Evolutionary conservation across 2,888 invertebrate species (phyloP).

Genomic region (Hydrotaea diabolus): DNA sequence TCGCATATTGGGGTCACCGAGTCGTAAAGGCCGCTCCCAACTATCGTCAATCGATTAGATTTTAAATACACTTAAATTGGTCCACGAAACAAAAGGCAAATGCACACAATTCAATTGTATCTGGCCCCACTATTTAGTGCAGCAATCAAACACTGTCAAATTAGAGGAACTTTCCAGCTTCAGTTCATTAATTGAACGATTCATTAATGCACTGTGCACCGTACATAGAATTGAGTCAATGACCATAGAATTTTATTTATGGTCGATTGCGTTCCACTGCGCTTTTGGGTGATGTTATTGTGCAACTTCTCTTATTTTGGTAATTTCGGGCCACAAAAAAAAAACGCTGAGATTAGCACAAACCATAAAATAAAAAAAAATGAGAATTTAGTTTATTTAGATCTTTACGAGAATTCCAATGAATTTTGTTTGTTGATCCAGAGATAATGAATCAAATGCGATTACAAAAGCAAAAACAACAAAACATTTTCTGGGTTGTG

Average conservation of each 20-base stretch:
- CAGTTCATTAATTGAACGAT: background rate
- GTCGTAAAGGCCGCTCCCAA: background rate
- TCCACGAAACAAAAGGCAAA: background rate
- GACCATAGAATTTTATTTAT: slow-evolving; percentile 11
- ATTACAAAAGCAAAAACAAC: slow-evolving; percentile 4
- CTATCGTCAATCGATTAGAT: slow-evolving; percentile 15
- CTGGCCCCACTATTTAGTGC: background rate
- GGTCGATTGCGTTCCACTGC: background rate
- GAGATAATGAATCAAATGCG: slow-evolving; percentile 19
- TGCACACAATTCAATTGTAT: background rate
- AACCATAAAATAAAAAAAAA: background rate
- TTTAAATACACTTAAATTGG: background rate
- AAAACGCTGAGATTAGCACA: slow-evolving; percentile 17
- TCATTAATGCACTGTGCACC: background rate
- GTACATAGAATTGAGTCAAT: slow-evolving; percentile 7
- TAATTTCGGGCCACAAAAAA: background rate
- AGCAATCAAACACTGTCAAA: background rate
- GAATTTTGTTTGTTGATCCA: slow-evolving; percentile 11
- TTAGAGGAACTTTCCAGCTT: background rate
- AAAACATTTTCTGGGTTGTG: slow-evolving; percentile 7
- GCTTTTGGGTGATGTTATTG: background rate
- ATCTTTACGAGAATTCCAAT: slow-evolving; percentile 18
- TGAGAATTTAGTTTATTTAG: slow-evolving; percentile 8
- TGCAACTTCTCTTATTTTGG: background rate
- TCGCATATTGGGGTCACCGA: slow-evolving; percentile 7